A percentile compares a stretch with the other conserved stretches of the same genome.
phyloP scores from a whole-genome alignment of 2,113 vertebrate species.

The Cyphomyrus discorhynchus region DNA sequence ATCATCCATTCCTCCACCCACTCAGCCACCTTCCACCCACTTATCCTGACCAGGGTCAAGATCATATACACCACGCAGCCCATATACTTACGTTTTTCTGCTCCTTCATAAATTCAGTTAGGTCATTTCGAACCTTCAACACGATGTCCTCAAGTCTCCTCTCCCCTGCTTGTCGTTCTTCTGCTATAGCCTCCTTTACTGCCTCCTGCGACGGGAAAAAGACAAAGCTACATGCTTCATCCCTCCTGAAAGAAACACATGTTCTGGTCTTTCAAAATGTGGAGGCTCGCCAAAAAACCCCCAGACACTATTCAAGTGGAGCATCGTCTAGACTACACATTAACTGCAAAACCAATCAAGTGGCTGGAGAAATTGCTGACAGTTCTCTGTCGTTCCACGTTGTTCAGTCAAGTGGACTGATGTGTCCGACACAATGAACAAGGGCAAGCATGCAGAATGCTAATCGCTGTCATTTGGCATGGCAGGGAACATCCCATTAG shows the following conservation, averaged over 20 bases:
- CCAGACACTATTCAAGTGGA: background rate
- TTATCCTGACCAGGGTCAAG: background rate
- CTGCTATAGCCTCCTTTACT: conserved; percentile 56
- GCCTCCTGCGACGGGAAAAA: conserved; percentile 47
- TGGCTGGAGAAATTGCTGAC: background rate
- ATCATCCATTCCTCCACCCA: background rate
- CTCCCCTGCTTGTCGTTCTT: conserved; percentile 58
- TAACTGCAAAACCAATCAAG: background rate
- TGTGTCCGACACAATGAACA: background rate
- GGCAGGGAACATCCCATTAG: background rate
- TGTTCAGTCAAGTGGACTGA: background rate
- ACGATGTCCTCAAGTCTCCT: conserved; percentile 59
- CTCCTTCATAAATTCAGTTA: conserved; percentile 63
- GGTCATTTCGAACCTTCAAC: conserved; percentile 56
- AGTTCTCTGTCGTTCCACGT: background rate
- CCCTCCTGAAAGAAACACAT: background rate
- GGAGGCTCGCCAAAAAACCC: background rate
- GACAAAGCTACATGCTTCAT: background rate
- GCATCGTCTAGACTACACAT: background rate
- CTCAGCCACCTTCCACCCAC: background rate
- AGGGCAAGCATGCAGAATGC: background rate
- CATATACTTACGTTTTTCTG: conserved; percentile 63
- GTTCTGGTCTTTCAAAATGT: background rate
- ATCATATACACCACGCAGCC: background rate
- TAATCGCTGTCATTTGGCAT: background rate